Base-by-base conservation (phyloP, 2,113 vertebrate species). In the Lycaon pictus region DNA sequence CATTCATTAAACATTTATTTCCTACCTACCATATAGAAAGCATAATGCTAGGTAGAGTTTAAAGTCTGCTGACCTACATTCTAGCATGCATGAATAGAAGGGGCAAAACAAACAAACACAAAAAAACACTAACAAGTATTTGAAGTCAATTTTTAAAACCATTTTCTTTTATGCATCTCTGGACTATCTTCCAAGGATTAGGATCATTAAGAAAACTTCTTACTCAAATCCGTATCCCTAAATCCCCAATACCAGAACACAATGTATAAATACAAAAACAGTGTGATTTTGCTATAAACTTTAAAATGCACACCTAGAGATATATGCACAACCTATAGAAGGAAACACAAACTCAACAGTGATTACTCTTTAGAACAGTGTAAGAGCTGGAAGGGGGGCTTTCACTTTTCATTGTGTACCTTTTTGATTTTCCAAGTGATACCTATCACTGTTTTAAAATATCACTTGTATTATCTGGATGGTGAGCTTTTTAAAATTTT, bases 1-100 rank as follows among this genome's bases (percentile, higher is more conserved):
- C 62, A 43, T 17, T 92, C 63, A 91, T 94, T 93, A 81, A 92
- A 95, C 77, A 96, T 19, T 86, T 63, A 95, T 43, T 90, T 84
- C 63, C 48, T 55, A 67, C 69, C 86, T 93, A 3, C 53, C 23
- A 37, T 10, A 35, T 22, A 15, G 55, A 65, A 93, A 96, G 58
- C 56, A 29, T 35, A 37, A 43, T 27, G 17, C 51, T 32, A 63
- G 29, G 32, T 5, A n/a, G 4, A 60, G 60, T 69, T 56, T 83
- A 83, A 93, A 81, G 23, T 22, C 10, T 35, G 35, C 83, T 81
- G 63, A 88, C 84, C 56, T 74, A 48, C 53, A 86, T 72, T 72
- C 72, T 55, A 89, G 82, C 51, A 60, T 58, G 55, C 19, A 51
- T 72, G 71, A 60, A 82, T 2, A 92, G 67, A 90, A 35, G 17